Percentiles rank a stretch among this genome's conserved stretches.
Evolutionary conservation across 2,888 invertebrate species (phyloP).

Genomic region (Thereva unica): DNA sequence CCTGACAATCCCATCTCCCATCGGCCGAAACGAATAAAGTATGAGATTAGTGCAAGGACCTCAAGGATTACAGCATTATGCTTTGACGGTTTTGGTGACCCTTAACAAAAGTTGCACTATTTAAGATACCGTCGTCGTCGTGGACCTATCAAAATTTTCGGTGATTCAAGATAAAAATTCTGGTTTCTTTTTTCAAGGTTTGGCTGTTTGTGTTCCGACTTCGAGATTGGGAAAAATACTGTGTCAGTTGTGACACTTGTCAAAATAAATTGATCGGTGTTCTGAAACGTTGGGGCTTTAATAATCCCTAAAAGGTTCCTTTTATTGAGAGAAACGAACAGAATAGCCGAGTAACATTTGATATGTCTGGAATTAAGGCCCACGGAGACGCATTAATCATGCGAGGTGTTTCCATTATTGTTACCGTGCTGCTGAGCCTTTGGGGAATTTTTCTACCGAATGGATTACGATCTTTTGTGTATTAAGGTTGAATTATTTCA

Average conservation of each 20-base stretch:
- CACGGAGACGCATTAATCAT: constrained; percentile 23
- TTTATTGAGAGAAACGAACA: neutral
- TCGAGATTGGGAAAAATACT: constrained; percentile 17
- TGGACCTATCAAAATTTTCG: too few species aligned
- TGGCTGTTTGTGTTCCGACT: neutral
- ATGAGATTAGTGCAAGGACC: constrained; percentile 33
- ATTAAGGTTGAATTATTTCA: too few species aligned
- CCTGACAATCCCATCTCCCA: neutral
- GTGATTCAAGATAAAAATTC: too few species aligned
- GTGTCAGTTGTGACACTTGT: constrained; percentile 40
- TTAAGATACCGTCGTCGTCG: neutral
- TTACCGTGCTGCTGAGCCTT: neutral
- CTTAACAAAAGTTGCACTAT: constrained; percentile 20
- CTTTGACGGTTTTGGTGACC: constrained; percentile 26
- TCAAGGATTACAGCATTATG: constrained; percentile 37
- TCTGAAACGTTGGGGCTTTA: constrained; percentile 15
- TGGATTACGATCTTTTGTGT: too few species aligned
- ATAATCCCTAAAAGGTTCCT: constrained; percentile 36
- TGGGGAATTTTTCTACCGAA: neutral
- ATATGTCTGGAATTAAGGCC: neutral
- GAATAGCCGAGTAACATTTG: neutral
- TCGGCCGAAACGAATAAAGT: constrained; percentile 1
- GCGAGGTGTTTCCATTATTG: neutral
- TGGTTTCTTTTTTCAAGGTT: neutral
- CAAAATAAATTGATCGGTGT: constrained; percentile 37